These are phyloP conservation scores for Microtus obscurus DNA, from an alignment of 2,797 vertebrate genomes.

Conservation along the genomic window DNA sequence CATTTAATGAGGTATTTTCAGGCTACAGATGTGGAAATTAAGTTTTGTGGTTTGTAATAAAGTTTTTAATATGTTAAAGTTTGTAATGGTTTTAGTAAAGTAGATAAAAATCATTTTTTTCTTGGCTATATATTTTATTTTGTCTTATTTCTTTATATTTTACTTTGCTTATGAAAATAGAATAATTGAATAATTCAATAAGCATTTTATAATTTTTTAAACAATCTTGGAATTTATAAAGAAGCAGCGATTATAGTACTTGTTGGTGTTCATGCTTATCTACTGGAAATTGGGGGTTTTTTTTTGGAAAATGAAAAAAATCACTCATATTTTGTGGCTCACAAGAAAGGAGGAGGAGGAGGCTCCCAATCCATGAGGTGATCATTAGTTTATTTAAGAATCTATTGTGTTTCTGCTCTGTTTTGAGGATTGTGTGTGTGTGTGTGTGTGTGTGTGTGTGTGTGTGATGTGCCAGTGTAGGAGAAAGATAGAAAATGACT, in stretches of 20 bases:
- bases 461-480: background rate
- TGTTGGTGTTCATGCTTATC: background rate
- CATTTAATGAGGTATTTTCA: background rate
- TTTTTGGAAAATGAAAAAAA: background rate
- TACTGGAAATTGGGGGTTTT: background rate
- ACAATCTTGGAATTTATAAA: constrained; percentile 13
- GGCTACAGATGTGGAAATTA: background rate
- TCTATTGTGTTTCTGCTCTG: background rate
- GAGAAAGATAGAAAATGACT: background rate
- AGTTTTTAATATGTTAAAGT: background rate
- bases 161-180: constrained; percentile 36
- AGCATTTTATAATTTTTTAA: constrained; percentile 52
- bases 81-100: background rate
- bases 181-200: constrained; percentile 1
- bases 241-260: constrained; percentile 10
- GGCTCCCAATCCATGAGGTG: background rate
- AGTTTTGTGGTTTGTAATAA: background rate
- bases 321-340: constrained; percentile 5
- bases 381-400: background rate
- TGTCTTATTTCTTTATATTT: background rate
- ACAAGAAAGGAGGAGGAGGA: background rate
- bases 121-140: background rate
- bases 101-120: constrained; percentile 5
- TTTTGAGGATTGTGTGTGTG: background rate
- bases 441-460: too few species aligned